Evolutionary conservation across 2,888 invertebrate genomes (phyloP).

Genomic region (Drosophila pullipes): DNA sequence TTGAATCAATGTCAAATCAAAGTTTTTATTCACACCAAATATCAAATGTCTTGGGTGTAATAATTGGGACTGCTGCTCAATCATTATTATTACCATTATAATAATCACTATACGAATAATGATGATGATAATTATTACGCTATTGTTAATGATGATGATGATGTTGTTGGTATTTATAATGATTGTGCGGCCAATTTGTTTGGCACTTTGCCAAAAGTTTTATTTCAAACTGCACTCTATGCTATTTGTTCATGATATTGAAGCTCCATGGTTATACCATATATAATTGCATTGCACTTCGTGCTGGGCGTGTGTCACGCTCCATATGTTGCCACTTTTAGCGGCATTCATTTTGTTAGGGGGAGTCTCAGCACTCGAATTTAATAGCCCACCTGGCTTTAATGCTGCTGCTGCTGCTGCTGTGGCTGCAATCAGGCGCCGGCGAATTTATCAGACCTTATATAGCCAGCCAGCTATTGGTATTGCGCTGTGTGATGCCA

Average conservation of each 20-base stretch:
- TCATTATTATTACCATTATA: slow-evolving; percentile 39
- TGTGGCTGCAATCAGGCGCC: slow-evolving; percentile 28
- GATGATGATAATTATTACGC: slow-evolving; percentile 27
- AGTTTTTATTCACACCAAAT: slow-evolving; percentile 47
- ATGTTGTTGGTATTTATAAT: slow-evolving; percentile 35
- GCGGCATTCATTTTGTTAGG: slow-evolving; percentile 14
- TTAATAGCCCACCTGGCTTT: slow-evolving; percentile 33
- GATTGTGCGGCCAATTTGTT: slow-evolving; percentile 47
- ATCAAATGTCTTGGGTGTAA: slow-evolving; percentile 56
- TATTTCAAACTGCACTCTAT: slow-evolving; percentile 44
- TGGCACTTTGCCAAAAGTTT: slow-evolving; percentile 33
- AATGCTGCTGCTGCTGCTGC: slow-evolving; percentile 28
- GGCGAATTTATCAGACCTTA: slow-evolving; percentile 20
- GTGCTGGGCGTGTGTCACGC: slow-evolving; percentile 47
- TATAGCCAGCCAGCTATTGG: slow-evolving; percentile 29
- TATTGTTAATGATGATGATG: slow-evolving; percentile 42
- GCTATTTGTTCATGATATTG: slow-evolving; percentile 57
- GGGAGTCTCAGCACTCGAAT: slow-evolving; percentile 16
- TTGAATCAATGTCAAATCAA: slow-evolving; percentile 66
- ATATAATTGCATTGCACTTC: slow-evolving; percentile 22
- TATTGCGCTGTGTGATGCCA: slow-evolving; percentile 17
- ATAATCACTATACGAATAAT: slow-evolving; percentile 35
- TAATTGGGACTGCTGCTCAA: slow-evolving; percentile 39
- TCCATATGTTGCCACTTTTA: slow-evolving; percentile 43
- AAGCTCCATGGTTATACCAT: slow-evolving; percentile 17